A percentile compares a stretch with the other conserved stretches of the same genome.
Conservation (phyloP, 2,113 vertebrate species). For the Oostethus manadensis region DNA sequence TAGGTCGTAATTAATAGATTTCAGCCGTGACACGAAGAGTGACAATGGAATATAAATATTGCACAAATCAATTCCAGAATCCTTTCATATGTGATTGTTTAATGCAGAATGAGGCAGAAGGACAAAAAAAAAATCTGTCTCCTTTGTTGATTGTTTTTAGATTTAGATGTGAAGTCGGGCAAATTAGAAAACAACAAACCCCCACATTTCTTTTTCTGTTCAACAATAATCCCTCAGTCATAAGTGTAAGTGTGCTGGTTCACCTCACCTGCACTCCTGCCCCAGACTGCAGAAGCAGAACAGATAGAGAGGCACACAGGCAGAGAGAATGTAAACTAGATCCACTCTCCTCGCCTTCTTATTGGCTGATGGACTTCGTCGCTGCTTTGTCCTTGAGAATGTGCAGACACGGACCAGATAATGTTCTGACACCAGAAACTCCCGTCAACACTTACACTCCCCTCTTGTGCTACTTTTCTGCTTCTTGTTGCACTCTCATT, state of each 20-base stretch:
- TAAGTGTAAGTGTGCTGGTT: conserved; percentile 20
- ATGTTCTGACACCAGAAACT: conserved; percentile 79
- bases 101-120: neutral
- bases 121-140: too few species aligned
- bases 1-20: neutral
- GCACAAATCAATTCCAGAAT: neutral
- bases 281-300: conserved; percentile 42
- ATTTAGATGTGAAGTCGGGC: neutral
- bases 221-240: neutral
- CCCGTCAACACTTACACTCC: conserved; percentile 65
- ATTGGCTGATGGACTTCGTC: conserved; percentile 58
- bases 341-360: conserved; percentile 43
- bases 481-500: conserved; percentile 24
- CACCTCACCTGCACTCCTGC: conserved; percentile 59
- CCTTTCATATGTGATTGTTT: neutral
- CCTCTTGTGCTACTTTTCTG: conserved; percentile 43
- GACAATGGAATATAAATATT: conserved; percentile 5
- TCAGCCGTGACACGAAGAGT: neutral
- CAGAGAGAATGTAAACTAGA: conserved; percentile 52
- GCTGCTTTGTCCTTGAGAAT: conserved; percentile 76
- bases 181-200: neutral
- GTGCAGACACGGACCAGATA: conserved; percentile 78
- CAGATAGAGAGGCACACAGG: conserved; percentile 30
- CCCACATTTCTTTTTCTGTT: neutral
- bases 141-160: neutral